Evolutionary conservation across 2,113 vertebrate species (phyloP), one percentile per base, ranked within the genome.

Genomic region (Gambusia holbrooki): DNA sequence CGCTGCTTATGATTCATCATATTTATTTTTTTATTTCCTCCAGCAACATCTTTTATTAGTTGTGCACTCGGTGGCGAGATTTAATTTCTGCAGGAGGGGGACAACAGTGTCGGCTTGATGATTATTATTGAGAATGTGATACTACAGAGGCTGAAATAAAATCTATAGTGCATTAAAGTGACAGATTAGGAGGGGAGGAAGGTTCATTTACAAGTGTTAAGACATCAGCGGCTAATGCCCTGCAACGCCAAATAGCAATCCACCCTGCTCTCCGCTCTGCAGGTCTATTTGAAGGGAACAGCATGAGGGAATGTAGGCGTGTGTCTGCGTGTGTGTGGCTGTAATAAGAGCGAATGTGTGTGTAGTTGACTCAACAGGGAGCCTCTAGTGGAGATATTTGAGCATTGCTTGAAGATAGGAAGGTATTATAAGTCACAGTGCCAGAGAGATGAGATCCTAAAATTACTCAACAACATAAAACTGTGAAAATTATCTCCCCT

Each of bases 131-230:
- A 98, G 96, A 95, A 95, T 95, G 95, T 95, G 95, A 97, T 97
- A 96, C 94, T 95, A 95, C 96, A 96, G 94, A 92, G 93, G 96
- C 93, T 96, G 96, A 97, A 98, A 97, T 97, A 97, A 98, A 98
- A 97, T 97, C 97, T 97, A 98, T 98, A 98, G 95, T 96, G 95
- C 96, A 98, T 98, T 98, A 98, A 97, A 98, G 97, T 98, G 96
- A 98, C 96, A 97, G 96, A 98, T 97, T 97, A 96, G 96, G 95
- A 95, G 94, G 93, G 95, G 96, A 93, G 95, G 95, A 94, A 94
- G 95, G 96, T 96, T 97, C 96, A 98, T 98, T 98, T 98, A 97
- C 97, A 98, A 97, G 96, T 97, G 96, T 97, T 97, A 97, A 96
- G 97, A 97, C 96, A 97, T 97, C 96, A 97, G 95, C 93, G 51